phyloP scores from a whole-genome alignment of 2,888 invertebrate species.

The Neoascia interrupta region DNA sequence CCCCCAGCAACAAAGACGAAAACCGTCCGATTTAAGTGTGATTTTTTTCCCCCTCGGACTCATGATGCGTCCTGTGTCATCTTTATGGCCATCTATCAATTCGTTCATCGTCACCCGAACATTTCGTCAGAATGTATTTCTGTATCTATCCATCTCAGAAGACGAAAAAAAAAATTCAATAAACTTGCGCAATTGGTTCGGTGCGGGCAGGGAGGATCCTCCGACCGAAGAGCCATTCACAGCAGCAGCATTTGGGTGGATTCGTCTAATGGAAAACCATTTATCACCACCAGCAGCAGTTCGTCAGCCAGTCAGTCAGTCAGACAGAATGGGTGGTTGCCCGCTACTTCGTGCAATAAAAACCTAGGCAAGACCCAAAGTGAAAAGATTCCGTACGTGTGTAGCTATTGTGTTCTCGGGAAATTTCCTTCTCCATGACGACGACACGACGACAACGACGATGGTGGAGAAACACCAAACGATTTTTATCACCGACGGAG shows the following conservation, averaged over 20 bases:
- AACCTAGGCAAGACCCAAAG: constrained; percentile 20
- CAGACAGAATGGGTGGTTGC: constrained; percentile 9
- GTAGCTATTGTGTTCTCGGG: constrained; percentile 21
- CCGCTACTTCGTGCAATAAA: constrained; percentile 27
- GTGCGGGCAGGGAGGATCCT: neutral
- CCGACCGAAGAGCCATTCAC: constrained; percentile 1
- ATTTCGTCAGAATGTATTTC: constrained; percentile 48
- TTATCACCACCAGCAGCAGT: constrained; percentile 24
- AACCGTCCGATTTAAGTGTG: too few species aligned
- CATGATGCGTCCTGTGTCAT: constrained; percentile 46
- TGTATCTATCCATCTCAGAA: constrained; percentile 22
- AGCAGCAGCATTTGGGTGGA: constrained; percentile 24
- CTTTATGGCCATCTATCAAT: constrained; percentile 58
- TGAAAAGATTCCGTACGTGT: constrained; percentile 24
- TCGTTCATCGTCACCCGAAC: constrained; percentile 50
- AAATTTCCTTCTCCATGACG: neutral
- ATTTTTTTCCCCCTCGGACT: neutral
- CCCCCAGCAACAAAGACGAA: too few species aligned
- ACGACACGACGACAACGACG: too few species aligned
- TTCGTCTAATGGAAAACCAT: constrained; percentile 44
- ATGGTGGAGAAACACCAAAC: constrained; percentile 1
- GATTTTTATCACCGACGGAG: constrained; percentile 37
- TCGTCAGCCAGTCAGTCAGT: constrained; percentile 11
- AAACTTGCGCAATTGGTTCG: constrained; percentile 36
- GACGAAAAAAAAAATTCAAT: constrained; percentile 29